Conservation (phyloP, 1,140 invertebrate genomes). For the Drosophila ercepeae region DNA sequence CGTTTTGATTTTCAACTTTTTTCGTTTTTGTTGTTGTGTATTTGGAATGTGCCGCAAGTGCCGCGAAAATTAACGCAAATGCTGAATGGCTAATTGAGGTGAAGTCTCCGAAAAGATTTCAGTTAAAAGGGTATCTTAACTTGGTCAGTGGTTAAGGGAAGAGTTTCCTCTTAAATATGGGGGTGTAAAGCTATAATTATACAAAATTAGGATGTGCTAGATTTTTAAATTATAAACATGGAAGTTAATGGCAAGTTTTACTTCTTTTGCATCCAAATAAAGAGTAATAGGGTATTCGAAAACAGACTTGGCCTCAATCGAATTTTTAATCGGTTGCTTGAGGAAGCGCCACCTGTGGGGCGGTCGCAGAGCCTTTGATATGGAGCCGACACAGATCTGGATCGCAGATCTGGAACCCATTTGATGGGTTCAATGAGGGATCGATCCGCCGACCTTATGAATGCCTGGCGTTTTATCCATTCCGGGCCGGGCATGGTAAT, state of each 20-base stretch:
- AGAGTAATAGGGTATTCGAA: conserved; percentile 37
- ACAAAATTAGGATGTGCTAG: not conserved
- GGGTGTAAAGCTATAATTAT: not conserved
- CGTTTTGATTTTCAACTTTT: conserved; percentile 12
- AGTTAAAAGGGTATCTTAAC: conserved; percentile 15
- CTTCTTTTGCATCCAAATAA: too few relatives aligned
- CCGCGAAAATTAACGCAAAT: conserved; percentile 79
- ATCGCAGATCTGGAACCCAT: conserved; percentile 39
- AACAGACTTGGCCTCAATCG: conserved; percentile 30
- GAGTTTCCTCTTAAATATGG: not conserved
- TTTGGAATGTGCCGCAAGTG: conserved; percentile 80
- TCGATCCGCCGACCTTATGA: conserved; percentile 42
- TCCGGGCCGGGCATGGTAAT: conserved; percentile 24
- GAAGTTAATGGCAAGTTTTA: too few relatives aligned
- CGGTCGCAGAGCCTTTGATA: conserved; percentile 58
- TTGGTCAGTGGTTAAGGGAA: not conserved
- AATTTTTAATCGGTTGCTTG: conserved; percentile 12
- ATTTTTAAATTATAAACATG: too few relatives aligned
- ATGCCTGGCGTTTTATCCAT: conserved; percentile 70
- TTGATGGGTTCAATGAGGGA: conserved; percentile 20
- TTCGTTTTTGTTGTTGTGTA: conserved; percentile 13
- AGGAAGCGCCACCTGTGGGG: conserved; percentile 75
- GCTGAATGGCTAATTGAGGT: conserved; percentile 67
- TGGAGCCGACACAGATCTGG: conserved; percentile 73
- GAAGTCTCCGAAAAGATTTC: conserved; percentile 14